A percentile compares a stretch with the other conserved stretches of the same genome.
These are phyloP conservation scores for Brachionus calyciflorus DNA, from an alignment of 1,140 invertebrate genomes.

Conservation along the genomic window DNA sequence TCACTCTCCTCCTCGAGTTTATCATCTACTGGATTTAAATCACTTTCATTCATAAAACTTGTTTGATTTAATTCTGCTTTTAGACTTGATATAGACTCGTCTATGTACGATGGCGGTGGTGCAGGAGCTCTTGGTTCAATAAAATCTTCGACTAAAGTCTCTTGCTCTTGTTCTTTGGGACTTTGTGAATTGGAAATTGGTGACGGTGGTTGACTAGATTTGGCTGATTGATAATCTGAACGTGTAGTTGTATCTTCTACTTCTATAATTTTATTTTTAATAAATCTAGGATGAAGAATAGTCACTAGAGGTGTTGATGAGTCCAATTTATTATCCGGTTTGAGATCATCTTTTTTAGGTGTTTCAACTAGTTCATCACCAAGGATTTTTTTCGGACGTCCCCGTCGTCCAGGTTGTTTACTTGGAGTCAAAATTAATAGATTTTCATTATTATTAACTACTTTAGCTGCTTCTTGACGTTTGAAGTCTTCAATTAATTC, in stretches of 20 bases:
- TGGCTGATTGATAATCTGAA: neutral
- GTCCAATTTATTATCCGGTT: neutral
- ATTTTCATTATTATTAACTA: neutral
- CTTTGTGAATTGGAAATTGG: neutral
- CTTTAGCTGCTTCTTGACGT: neutral
- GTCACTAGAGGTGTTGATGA: neutral
- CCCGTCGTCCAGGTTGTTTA: neutral
- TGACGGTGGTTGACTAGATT: neutral
- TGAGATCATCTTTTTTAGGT: constrained; percentile 5
- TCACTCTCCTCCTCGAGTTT: neutral
- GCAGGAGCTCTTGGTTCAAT: neutral
- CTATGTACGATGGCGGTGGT: neutral
- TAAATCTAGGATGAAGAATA: neutral
- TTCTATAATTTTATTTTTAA: neutral
- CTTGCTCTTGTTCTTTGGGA: neutral
- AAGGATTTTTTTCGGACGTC: neutral
- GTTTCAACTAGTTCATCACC: neutral
- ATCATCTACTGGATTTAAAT: neutral
- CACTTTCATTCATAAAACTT: neutral
- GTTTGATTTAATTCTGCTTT: neutral
- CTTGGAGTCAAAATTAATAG: neutral
- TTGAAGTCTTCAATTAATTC: neutral
- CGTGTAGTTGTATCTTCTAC: neutral
- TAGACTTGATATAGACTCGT: constrained; percentile 5
- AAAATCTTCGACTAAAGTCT: neutral